These are phyloP conservation scores for Turnix velox DNA, from an alignment of 2,113 vertebrate genomes.

Conservation along the genomic window DNA sequence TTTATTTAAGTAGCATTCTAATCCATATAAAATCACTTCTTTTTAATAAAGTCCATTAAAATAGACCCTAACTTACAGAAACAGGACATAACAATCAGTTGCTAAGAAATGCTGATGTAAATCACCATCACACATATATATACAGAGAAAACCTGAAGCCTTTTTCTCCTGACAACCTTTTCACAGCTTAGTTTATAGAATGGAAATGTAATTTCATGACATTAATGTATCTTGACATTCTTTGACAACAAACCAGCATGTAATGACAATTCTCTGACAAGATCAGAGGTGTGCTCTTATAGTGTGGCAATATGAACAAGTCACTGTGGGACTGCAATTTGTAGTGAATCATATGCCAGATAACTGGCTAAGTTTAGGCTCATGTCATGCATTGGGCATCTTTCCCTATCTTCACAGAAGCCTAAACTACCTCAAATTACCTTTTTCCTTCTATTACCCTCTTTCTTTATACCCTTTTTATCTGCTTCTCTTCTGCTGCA, in stretches of 20 bases:
- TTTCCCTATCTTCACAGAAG: neutral
- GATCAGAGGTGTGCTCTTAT: neutral
- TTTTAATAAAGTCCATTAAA: neutral
- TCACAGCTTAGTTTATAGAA: neutral
- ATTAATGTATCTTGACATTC: neutral
- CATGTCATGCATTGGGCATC: neutral
- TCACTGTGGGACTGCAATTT: neutral
- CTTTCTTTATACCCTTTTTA: neutral
- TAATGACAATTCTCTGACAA: neutral
- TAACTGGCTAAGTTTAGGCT: neutral
- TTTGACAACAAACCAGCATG: neutral
- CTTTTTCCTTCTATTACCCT: neutral
- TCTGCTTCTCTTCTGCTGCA: neutral
- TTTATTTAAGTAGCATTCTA: neutral
- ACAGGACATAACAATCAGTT: neutral
- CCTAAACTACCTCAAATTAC: neutral
- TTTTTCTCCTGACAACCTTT: neutral
- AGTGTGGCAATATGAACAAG: neutral
- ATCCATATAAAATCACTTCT: neutral
- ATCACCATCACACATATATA: rapidly evolving
- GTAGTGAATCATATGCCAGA: neutral
- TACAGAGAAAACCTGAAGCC: neutral
- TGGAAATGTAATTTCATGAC: neutral
- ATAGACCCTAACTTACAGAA: neutral
- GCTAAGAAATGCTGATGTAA: neutral